Percentiles rank a stretch among this genome's conserved stretches.
phyloP scores from a whole-genome alignment of 2,888 invertebrate species.

The Drosophila paranaensis region DNA sequence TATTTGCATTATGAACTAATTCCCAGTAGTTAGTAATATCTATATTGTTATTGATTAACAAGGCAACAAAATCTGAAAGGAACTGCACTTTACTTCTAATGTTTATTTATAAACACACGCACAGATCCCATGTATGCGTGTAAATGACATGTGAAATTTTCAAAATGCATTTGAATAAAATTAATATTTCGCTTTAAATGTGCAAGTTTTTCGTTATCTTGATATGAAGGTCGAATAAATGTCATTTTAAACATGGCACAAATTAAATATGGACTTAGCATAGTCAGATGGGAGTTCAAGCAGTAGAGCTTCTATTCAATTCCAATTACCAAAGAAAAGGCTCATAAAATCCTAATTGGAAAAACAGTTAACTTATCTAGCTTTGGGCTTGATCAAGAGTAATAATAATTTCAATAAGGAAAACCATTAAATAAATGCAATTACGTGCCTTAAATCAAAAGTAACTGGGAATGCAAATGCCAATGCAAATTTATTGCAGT shows the following conservation, averaged over 20 bases:
- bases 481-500: constrained; percentile 1
- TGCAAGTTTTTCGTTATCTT: neutral
- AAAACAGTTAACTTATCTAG: neutral
- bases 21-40: constrained; percentile 51
- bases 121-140: constrained; percentile 9
- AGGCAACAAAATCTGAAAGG: constrained; percentile 33
- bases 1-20: constrained; percentile 53
- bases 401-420: neutral
- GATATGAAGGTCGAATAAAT: neutral
- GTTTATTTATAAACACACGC: constrained; percentile 62
- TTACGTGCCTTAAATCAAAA: constrained; percentile 1
- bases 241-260: neutral
- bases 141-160: constrained; percentile 51
- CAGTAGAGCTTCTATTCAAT: neutral
- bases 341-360: neutral
- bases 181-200: constrained; percentile 43
- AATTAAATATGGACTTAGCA: neutral
- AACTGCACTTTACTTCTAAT: constrained; percentile 63
- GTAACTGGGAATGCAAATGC: neutral
- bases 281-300: neutral
- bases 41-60: constrained; percentile 78
- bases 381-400: neutral
- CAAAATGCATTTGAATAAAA: constrained; percentile 77
- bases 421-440: neutral
- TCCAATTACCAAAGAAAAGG: neutral